phyloP scores from a whole-genome alignment of 2,888 invertebrate species.

The Caradrina kadenii region DNA sequence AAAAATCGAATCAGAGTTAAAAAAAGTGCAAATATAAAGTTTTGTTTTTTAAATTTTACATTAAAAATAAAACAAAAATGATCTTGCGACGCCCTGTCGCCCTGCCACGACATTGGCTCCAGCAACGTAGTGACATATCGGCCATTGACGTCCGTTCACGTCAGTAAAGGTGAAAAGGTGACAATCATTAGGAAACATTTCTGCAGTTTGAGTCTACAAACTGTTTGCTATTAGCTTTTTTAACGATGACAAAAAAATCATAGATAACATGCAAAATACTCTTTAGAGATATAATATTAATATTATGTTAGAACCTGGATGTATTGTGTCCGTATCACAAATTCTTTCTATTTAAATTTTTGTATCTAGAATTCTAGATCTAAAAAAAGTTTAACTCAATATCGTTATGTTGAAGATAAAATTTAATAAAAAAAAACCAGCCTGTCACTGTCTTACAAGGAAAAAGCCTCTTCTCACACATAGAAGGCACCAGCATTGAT shows the following conservation, averaged over 20 bases:
- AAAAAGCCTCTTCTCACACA: background rate
- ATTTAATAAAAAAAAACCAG: too few species aligned
- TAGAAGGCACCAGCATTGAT: background rate
- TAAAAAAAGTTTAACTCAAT: too few species aligned
- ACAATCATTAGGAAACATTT: conserved; percentile 22
- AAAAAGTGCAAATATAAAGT: background rate
- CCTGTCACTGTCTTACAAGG: background rate
- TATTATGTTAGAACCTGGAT: too few species aligned
- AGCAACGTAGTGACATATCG: background rate
- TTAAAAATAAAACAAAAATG: background rate
- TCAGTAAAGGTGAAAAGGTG: conserved; percentile 29
- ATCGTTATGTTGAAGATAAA: background rate
- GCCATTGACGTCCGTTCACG: conserved; percentile 22
- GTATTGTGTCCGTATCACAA: too few species aligned
- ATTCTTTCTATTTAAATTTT: too few species aligned
- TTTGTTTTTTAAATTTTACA: background rate
- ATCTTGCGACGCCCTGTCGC: conserved; percentile 1
- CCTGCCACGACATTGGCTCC: background rate
- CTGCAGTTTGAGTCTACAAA: background rate
- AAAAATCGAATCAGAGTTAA: background rate
- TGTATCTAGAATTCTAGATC: too few species aligned
- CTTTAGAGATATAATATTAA: too few species aligned
- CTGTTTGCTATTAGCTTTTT: conserved; percentile 6
- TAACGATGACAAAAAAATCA: background rate
- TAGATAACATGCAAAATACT: too few species aligned